These are phyloP conservation scores for Myrmecobius fasciatus DNA, from an alignment of 2,113 vertebrate species.

Conservation along the genomic window DNA sequence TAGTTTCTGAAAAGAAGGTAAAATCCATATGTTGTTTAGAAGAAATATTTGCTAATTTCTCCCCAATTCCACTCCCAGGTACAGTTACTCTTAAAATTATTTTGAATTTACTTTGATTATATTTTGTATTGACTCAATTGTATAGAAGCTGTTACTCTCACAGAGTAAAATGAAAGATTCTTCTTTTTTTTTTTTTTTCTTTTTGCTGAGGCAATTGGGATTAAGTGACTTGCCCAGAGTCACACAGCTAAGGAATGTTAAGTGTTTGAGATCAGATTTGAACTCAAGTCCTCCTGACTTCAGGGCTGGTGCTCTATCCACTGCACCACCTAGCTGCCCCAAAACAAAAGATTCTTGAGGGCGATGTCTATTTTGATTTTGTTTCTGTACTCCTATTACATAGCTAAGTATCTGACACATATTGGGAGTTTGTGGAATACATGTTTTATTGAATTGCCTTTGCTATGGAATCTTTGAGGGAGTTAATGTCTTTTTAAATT, in stretches of 20 bases:
- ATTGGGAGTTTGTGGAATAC: neutral
- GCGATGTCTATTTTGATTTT: neutral
- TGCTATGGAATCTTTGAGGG: neutral
- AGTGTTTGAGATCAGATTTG: no score
- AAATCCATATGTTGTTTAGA: slow-evolving; percentile 5
- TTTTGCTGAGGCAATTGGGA: no score
- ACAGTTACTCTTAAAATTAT: neutral
- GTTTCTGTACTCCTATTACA: neutral
- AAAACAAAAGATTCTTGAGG: neutral
- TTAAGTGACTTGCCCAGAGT: no score
- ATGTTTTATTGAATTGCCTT: neutral
- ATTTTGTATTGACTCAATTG: neutral
- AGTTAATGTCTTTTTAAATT: neutral
- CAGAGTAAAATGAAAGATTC: neutral
- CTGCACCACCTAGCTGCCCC: no score
- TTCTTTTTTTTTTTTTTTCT: no score
- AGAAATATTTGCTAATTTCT: neutral
- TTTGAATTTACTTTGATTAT: neutral
- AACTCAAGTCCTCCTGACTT: no score
- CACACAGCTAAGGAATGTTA: no score
- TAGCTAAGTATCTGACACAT: neutral
- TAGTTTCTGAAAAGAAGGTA: slow-evolving; percentile 47
- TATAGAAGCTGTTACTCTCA: neutral
- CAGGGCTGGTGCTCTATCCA: no score
- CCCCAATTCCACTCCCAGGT: neutral